Conservation (phyloP, 1,140 invertebrate species). For the Scaptomyza hsui region DNA sequence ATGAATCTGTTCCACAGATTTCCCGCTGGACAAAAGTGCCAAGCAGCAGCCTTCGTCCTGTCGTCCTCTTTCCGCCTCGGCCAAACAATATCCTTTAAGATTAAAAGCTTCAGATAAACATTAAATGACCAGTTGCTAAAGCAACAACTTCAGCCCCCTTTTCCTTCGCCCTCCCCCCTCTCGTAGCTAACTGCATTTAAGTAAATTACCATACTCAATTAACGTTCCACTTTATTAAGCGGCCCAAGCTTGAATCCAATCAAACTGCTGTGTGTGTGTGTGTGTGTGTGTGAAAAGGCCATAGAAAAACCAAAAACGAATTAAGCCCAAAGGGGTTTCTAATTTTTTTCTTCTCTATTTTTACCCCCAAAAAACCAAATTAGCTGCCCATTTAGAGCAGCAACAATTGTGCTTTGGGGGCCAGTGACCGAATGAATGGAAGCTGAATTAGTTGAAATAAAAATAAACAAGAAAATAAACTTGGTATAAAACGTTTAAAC, state of each 20-base stretch:
- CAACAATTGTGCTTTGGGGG: slow-evolving; percentile 39
- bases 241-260: slow-evolving; percentile 50
- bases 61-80: neutral
- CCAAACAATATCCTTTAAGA: slow-evolving; percentile 75
- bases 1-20: slow-evolving; percentile 78
- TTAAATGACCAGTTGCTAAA: slow-evolving; percentile 29
- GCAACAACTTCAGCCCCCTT: neutral
- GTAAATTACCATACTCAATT: slow-evolving; percentile 80
- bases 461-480: neutral
- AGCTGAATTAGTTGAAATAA: slow-evolving; percentile 15
- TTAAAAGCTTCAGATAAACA: slow-evolving; percentile 76
- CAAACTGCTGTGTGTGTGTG: slow-evolving; percentile 19
- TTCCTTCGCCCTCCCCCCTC: too few species aligned
- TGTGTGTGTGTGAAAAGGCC: slow-evolving; percentile 30
- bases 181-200: slow-evolving; percentile 42
- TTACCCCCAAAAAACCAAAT: slow-evolving; percentile 40
- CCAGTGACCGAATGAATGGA: slow-evolving; percentile 13
- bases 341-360: neutral
- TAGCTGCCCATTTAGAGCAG: slow-evolving; percentile 45
- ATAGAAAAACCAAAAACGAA: slow-evolving; percentile 19
- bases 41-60: neutral
- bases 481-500: too few species aligned
- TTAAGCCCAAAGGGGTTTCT: slow-evolving; percentile 5
- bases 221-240: slow-evolving; percentile 65
- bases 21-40: slow-evolving; percentile 66